A percentile compares a stretch with the other conserved stretches of the same genome.
phyloP scores from a whole-genome alignment of 2,113 vertebrate species.

The Vidua macroura region DNA sequence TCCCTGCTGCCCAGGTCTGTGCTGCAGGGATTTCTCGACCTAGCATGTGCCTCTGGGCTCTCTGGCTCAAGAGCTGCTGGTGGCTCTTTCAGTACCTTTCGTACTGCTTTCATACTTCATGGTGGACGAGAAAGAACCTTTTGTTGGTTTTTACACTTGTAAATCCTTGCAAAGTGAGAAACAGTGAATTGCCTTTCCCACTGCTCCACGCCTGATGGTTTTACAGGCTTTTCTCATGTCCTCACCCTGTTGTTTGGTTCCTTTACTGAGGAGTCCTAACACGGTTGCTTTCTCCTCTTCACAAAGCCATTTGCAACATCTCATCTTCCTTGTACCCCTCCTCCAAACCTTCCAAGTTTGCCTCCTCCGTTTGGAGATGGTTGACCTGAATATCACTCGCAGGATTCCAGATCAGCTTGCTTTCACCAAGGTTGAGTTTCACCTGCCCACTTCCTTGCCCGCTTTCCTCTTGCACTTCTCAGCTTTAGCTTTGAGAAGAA shows the following conservation, averaged over 20 bases:
- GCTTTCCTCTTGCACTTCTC: not conserved
- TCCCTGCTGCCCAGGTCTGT: not conserved
- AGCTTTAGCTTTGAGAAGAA: conserved; percentile 18
- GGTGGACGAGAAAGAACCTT: not conserved
- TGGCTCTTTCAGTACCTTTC: not conserved
- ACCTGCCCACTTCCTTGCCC: conserved; percentile 55
- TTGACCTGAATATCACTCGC: conserved; percentile 35
- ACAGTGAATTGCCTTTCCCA: not conserved
- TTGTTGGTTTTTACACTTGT: not conserved
- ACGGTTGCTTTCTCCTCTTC: not conserved
- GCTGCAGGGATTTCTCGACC: not conserved
- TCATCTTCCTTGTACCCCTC: not conserved
- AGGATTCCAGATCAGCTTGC: not conserved
- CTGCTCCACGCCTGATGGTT: not conserved
- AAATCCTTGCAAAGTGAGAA: not conserved
- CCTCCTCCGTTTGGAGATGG: not conserved
- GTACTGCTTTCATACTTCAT: not conserved
- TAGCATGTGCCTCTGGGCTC: not conserved
- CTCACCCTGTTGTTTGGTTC: not conserved
- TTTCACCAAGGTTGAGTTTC: conserved; percentile 25
- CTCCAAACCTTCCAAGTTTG: not conserved
- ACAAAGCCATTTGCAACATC: not conserved
- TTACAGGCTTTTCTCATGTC: not conserved
- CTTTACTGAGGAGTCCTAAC: not conserved
- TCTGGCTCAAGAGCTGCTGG: not conserved